Evolutionary conservation across 2,797 vertebrate species (phyloP).

Genomic region (Peromyscus aztecus): DNA sequence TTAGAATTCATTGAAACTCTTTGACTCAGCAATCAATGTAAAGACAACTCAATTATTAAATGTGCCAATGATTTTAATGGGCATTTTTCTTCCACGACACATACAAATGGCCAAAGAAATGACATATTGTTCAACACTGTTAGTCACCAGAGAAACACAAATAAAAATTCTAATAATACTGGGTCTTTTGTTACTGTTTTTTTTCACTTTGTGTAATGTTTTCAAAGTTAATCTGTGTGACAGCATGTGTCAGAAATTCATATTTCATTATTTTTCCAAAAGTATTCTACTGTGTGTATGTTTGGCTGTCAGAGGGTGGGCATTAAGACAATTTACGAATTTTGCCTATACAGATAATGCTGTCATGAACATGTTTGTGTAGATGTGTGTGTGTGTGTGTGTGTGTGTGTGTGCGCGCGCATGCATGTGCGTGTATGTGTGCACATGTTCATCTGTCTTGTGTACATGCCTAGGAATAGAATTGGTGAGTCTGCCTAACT

Average conservation of each 20-base stretch:
- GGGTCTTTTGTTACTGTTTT: neutral
- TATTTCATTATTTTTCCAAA: neutral
- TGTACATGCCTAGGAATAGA: neutral
- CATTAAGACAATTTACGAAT: neutral
- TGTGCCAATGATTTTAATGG: neutral
- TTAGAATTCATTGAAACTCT: neutral
- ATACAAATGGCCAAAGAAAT: neutral
- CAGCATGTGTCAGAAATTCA: neutral
- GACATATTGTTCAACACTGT: neutral
- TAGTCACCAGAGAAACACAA: neutral
- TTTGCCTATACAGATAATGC: neutral
- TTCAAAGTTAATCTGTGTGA: neutral
- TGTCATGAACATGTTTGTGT: neutral
- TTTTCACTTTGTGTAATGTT: neutral
- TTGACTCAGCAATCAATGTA: neutral
- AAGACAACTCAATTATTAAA: neutral
- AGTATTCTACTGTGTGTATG: neutral
- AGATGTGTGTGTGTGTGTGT: neutral
- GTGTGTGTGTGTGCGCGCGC: no score
- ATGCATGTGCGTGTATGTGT: no score
- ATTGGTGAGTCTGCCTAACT: neutral
- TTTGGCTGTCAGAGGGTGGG: accelerated
- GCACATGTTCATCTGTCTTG: neutral
- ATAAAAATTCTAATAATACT: neutral
- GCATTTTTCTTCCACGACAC: neutral